Evolutionary conservation across 2,113 vertebrate genomes (phyloP).

Genomic region (Varanus komodoensis): DNA sequence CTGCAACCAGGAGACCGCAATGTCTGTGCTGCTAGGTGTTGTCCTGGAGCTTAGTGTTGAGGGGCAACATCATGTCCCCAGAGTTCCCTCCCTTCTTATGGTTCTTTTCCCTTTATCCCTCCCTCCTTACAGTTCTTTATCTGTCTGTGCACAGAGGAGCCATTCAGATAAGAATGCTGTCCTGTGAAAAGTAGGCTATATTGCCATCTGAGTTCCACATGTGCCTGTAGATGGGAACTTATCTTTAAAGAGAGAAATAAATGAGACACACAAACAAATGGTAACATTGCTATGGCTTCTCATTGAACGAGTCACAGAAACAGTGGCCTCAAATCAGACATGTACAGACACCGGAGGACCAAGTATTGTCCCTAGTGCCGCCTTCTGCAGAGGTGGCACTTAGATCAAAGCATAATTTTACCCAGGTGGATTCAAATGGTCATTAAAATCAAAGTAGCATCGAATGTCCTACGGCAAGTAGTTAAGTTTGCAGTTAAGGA

Average conservation of each 20-base stretch:
- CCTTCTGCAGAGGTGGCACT: constrained; percentile 48
- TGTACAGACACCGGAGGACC: constrained; percentile 22
- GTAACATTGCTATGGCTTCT: constrained; percentile 64
- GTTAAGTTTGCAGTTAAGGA: constrained; percentile 63
- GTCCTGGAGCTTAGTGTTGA: too few species aligned
- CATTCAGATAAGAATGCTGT: too few species aligned
- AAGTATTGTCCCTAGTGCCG: constrained; percentile 50
- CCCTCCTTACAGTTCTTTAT: too few species aligned
- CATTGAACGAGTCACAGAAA: constrained; percentile 34
- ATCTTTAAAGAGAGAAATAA: constrained; percentile 33
- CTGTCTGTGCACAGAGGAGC: too few species aligned
- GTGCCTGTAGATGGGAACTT: background rate
- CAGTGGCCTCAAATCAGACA: constrained; percentile 33
- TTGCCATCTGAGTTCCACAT: too few species aligned
- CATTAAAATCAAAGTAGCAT: constrained; percentile 68
- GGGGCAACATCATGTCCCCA: too few species aligned
- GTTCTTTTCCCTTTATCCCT: too few species aligned
- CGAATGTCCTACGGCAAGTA: constrained; percentile 56
- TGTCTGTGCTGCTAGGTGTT: too few species aligned
- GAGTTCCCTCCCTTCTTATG: too few species aligned
- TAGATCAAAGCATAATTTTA: constrained; percentile 63
- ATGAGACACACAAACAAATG: constrained; percentile 40
- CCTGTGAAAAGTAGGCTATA: too few species aligned
- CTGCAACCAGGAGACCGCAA: too few species aligned
- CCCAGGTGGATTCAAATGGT: constrained; percentile 59